Base-by-base conservation (phyloP, 2,888 invertebrate species). In the Drosophila conformis region DNA sequence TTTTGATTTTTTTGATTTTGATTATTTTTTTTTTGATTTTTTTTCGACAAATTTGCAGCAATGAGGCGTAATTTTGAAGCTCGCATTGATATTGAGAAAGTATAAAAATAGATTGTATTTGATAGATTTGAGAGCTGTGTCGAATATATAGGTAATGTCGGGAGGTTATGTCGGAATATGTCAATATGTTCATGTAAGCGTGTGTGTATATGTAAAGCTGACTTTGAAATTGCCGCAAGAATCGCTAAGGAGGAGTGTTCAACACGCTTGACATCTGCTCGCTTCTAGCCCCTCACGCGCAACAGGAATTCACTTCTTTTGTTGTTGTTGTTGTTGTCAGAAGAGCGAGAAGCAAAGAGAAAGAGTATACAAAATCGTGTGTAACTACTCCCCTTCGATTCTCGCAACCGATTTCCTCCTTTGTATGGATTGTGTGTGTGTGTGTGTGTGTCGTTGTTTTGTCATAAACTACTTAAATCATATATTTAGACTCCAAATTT, bases 401-500 rank as follows among this genome's bases (percentile, higher is more conserved):
- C 56, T 57, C 48, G 36, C 48, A 63, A 4, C 10, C 40, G 40
- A 52, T 35, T 8, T 33, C 1, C 15, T 27, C 1, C n/a, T 35
- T 25, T 66, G 58, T 66, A 38, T 42, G 54, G 40, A 25, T 54
- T 56, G 46, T 54, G 35, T 54, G 53, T 53, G 36, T 58, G 57
- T 27, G 27, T 27, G 27, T 27, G 29, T 29, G 29, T 27, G 27
- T 27, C 27, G 27, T 53, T 64, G 27, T 53, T 64, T 53, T 52
- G 64, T 77, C 62, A 38, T 80, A 64, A 64, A 49, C 78, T 78
- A 80, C 78, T 78, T 78, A 76, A 78, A 73, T 73, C 63, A 63
- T 62, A 60, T 64, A 80, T 67, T 72, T 70, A 79, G 69, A 80
- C 65, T 73, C 72, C n/a, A 51, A 69, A 51, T 73, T 53, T 76